Evolutionary conservation across 2,888 invertebrate genomes (phyloP).

Genomic region (Drosophila koepferae): DNA sequence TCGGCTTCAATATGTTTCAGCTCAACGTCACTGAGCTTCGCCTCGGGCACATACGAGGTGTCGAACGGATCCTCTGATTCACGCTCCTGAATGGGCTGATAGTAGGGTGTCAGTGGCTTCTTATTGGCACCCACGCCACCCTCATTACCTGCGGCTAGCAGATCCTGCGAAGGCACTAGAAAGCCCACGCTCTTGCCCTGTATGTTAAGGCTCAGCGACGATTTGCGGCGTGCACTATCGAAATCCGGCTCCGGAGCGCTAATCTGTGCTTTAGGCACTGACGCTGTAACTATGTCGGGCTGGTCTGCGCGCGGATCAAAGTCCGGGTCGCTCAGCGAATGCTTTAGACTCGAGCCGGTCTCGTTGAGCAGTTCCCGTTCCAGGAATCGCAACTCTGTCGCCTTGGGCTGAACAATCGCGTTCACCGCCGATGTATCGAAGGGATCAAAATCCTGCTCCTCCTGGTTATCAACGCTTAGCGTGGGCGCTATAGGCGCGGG

Average conservation of each 20-base stretch:
- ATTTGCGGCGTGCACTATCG: slow-evolving; percentile 86
- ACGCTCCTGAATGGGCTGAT: slow-evolving; percentile 85
- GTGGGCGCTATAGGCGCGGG: slow-evolving; percentile 89
- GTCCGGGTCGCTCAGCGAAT: slow-evolving; percentile 90
- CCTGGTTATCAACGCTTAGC: slow-evolving; percentile 84
- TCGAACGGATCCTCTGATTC: slow-evolving; percentile 92
- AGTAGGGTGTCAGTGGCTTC: slow-evolving; percentile 93
- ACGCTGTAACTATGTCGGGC: slow-evolving; percentile 49
- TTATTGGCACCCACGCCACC: slow-evolving; percentile 86
- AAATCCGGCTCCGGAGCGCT: slow-evolving; percentile 53
- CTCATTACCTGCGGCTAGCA: slow-evolving; percentile 87
- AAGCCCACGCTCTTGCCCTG: slow-evolving; percentile 88
- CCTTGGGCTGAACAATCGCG: slow-evolving; percentile 90
- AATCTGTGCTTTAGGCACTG: slow-evolving; percentile 23
- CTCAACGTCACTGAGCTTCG: slow-evolving; percentile 91
- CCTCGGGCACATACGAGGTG: slow-evolving; percentile 92
- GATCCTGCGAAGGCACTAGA: slow-evolving; percentile 87
- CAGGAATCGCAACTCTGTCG: slow-evolving; percentile 91
- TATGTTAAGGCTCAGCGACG: slow-evolving; percentile 88
- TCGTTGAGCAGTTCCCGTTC: slow-evolving; percentile 90
- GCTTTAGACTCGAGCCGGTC: slow-evolving; percentile 86
- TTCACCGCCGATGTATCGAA: slow-evolving; percentile 94
- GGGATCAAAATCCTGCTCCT: slow-evolving; percentile 90
- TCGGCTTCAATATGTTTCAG: slow-evolving; percentile 91
- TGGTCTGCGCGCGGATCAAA: slow-evolving; percentile 92